Percentiles rank a stretch among this genome's conserved stretches.
Evolutionary conservation across 2,113 vertebrate species (phyloP).

Genomic region (Pipa parva): DNA sequence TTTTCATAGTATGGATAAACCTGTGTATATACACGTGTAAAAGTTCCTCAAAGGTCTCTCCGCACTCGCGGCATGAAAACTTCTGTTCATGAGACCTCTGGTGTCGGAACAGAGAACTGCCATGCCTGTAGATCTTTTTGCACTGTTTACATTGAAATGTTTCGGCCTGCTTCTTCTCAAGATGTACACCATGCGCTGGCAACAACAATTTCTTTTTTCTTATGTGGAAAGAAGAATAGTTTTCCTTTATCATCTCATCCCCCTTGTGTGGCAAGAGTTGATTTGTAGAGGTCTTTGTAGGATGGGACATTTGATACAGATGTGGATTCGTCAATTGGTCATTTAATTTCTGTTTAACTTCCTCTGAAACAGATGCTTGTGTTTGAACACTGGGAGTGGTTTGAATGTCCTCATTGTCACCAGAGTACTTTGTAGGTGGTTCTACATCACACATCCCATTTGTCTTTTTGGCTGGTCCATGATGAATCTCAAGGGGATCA

Average conservation of each 20-base stretch:
- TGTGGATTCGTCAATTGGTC: no score
- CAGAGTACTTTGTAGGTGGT: no score
- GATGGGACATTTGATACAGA: no score
- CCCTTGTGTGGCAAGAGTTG: neutral
- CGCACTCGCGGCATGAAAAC: neutral
- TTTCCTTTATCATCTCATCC: neutral
- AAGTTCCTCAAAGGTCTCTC: neutral
- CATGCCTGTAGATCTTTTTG: slow-evolving; percentile 7
- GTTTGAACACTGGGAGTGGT: neutral
- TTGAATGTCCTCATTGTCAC: neutral
- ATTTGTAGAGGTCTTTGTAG: neutral
- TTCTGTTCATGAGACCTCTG: neutral
- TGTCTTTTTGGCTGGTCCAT: no score
- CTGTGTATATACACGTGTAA: slow-evolving; percentile 3
- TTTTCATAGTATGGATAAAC: neutral
- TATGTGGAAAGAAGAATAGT: neutral
- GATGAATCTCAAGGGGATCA: neutral
- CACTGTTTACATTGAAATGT: slow-evolving; percentile 6
- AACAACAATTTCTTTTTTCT: neutral
- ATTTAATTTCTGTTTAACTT: no score
- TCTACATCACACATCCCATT: neutral
- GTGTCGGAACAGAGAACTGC: neutral
- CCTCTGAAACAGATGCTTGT: no score
- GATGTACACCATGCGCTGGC: neutral
- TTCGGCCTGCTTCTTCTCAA: neutral